Conservation (phyloP, 2,797 vertebrate genomes). For the Acanthornis magna region DNA sequence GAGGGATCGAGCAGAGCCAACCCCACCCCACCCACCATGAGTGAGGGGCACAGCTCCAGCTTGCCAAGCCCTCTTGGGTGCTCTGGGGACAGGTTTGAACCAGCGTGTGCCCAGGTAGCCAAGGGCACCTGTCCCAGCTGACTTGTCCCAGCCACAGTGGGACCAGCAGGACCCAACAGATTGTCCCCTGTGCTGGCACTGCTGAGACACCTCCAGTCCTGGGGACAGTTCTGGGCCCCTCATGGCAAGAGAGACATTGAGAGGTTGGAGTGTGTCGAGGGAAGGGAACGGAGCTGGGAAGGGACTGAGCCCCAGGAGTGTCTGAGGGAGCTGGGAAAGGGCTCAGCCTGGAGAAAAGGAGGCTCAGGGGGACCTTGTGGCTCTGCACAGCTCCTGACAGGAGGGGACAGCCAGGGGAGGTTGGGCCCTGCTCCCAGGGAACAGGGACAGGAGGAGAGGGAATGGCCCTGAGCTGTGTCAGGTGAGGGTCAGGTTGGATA, state of each 20-base stretch:
- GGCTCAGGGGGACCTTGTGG: background rate
- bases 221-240: accelerated
- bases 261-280: accelerated
- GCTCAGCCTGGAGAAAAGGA: background rate
- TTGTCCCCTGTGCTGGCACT: background rate
- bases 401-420: accelerated
- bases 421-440: background rate
- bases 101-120: accelerated
- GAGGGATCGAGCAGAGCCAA: accelerated
- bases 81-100: background rate
- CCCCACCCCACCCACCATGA: accelerated
- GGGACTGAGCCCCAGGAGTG: accelerated
- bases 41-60: background rate
- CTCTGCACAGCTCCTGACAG: background rate
- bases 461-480: accelerated
- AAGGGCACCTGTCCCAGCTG: background rate
- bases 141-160: background rate
- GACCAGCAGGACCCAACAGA: background rate
- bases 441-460: accelerated
- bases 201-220: background rate
- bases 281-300: accelerated
- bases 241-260: accelerated
- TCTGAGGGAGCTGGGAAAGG: background rate
- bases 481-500: background rate
- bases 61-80: background rate